Conservation (phyloP, 1,140 invertebrate species). For the Drosophila arizonae region DNA sequence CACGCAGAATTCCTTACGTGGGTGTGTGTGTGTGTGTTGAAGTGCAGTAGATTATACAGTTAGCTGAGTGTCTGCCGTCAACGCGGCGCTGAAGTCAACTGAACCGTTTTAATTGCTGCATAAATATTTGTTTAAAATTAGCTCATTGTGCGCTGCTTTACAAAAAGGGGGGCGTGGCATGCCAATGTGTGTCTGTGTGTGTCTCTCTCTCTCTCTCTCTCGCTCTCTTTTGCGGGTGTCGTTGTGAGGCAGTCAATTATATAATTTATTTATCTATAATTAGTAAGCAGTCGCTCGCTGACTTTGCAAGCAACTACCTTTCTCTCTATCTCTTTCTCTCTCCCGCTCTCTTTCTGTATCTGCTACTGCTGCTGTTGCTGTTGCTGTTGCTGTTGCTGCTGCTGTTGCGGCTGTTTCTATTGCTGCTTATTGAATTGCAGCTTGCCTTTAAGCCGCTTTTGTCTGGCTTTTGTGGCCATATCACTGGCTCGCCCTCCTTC, state of each 20-base stretch:
- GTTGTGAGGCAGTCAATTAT: slow-evolving; percentile 61
- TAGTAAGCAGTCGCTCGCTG: slow-evolving; percentile 42
- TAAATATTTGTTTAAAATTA: slow-evolving; percentile 79
- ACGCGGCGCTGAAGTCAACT: slow-evolving; percentile 53
- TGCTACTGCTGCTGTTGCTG: neutral
- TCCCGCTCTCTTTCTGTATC: neutral
- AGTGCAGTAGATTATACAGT: slow-evolving; percentile 38
- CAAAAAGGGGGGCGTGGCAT: slow-evolving; percentile 1
- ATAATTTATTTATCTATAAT: slow-evolving; percentile 78
- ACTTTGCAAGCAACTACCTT: slow-evolving; percentile 13
- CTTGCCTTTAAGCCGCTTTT: slow-evolving; percentile 1
- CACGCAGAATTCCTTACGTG: neutral
- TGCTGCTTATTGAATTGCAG: slow-evolving; percentile 27
- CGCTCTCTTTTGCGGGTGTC: slow-evolving; percentile 3
- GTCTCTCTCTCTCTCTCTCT: neutral
- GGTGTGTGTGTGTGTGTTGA: slow-evolving; percentile 15
- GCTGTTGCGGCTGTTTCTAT: neutral
- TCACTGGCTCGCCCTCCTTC: neutral
- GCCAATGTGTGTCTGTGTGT: slow-evolving; percentile 13
- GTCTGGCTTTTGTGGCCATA: slow-evolving; percentile 4
- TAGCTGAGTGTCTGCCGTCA: slow-evolving; percentile 29
- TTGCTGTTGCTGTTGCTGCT: slow-evolving; percentile 2
- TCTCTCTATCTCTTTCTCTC: neutral
- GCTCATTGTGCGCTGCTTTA: slow-evolving; percentile 59
- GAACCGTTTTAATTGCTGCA: slow-evolving; percentile 79